Evolutionary conservation across 2,113 vertebrate species (phyloP), one percentile per base, ranked within the genome.

Genomic region (Vombatus ursinus): DNA sequence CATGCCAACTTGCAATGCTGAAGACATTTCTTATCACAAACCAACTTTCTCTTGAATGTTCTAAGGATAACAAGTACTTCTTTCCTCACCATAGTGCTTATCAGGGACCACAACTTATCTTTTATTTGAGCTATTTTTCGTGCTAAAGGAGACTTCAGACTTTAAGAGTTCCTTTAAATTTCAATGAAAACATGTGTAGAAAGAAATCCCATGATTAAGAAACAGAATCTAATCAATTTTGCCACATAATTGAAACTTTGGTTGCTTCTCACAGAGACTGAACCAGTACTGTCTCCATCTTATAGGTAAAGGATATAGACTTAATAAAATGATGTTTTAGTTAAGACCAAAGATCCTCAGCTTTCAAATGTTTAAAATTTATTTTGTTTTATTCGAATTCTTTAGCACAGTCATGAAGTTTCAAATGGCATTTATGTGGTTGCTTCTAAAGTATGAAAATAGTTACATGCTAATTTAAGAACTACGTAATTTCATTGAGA

Each of bases 271-370:
- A 53, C 0, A 24, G 61, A 28, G n/a, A 48, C 9, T 16, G 16
- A 0, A 6, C 7, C 1, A 2, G 52, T 0, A 3, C 25, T 8
- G 22, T 2, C 14, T 77, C 68, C 7, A 16, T 25, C 25, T 2
- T 0, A 0, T 11, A 50, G 12, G 23, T 9, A 37, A 57, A 5
- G 3, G n/a, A 91, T 50, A 52, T 0, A 44, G 14, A 24, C 0
- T 0, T 48, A 22, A 47, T 6, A 25, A 25, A 54, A 9, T 52
- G 24, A 61, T 28, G 19, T 19, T 5, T 47, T 48, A 7, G 0
- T 57, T 22, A 57, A 10, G 19, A 31, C 3, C 4, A 61, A 52
- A 3, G 24, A 25, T 3, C 31, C 31, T 49, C 4, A 26, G 37
- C 23, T 14, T 2, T 24, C 2, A 9, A n/a, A 54, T 26, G 51